Percentiles rank a stretch among this genome's conserved stretches.
Conservation (phyloP, 2,113 vertebrate species). For the Catharus fuscescens region DNA sequence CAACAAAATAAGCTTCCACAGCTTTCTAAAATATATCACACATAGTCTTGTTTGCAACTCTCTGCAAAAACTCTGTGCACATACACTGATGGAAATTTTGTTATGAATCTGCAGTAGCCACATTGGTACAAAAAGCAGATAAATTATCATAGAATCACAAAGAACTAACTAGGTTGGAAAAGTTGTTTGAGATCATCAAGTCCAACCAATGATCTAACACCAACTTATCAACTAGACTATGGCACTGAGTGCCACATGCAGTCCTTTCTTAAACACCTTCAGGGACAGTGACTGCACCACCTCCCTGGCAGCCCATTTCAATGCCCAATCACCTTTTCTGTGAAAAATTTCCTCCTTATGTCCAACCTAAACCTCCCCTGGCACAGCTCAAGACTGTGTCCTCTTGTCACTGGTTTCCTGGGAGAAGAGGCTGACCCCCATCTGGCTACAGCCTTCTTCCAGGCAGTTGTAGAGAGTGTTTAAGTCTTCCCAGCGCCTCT, state of each 20-base stretch:
- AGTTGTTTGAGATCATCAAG: not conserved
- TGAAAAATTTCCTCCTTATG: not conserved
- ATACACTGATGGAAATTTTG: not conserved
- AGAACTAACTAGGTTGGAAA: not conserved
- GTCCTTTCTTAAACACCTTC: not conserved
- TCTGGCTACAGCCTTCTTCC: not conserved
- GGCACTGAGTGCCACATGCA: not conserved
- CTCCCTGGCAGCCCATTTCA: not conserved
- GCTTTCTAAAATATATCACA: not conserved
- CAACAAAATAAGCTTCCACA: not conserved
- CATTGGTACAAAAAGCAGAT: not conserved
- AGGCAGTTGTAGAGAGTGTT: no score
- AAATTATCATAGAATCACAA: not conserved
- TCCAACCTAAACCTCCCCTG: not conserved
- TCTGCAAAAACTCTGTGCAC: not conserved
- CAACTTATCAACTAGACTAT: not conserved
- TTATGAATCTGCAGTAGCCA: not conserved
- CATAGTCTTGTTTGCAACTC: not conserved
- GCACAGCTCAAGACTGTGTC: not conserved
- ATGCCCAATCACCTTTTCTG: not conserved
- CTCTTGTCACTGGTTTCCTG: no score
- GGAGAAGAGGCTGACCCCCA: fast-evolving
- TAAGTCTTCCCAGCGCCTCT: not conserved
- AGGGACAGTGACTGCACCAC: not conserved
- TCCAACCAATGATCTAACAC: not conserved